phyloP scores from a whole-genome alignment of 2,888 invertebrate genomes.

The Pammene fasciana region DNA sequence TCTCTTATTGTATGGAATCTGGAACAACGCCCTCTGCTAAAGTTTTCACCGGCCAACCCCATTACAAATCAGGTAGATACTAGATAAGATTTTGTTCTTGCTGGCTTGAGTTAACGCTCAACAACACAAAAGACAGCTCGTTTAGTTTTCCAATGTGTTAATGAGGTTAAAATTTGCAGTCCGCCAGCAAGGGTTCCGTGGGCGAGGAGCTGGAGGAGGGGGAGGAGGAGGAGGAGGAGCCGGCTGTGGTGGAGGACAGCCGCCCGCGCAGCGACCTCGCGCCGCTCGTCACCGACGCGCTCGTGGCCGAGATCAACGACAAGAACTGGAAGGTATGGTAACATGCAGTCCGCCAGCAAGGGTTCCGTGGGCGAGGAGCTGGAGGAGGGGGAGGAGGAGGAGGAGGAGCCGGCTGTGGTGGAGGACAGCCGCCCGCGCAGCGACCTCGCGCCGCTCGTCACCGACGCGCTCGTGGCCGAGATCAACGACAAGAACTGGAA shows the following conservation, averaged over 20 bases:
- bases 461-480: constrained; percentile 90
- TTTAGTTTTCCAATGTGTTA: too few species aligned
- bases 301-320: constrained; percentile 91
- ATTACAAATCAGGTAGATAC: too few species aligned
- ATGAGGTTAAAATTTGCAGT: too few species aligned
- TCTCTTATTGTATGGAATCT: too few species aligned
- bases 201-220: constrained; percentile 74
- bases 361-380: constrained; percentile 78
- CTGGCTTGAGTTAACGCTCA: too few species aligned
- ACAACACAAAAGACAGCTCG: too few species aligned
- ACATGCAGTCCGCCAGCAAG: constrained; percentile 80
- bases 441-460: constrained; percentile 92
- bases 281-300: constrained; percentile 90
- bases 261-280: constrained; percentile 92
- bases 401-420: constrained; percentile 77
- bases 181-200: constrained; percentile 80
- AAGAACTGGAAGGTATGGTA: constrained; percentile 99
- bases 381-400: constrained; percentile 74
- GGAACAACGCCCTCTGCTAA: too few species aligned
- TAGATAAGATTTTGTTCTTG: too few species aligned
- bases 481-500: constrained; percentile 97
- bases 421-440: constrained; percentile 90
- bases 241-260: constrained; percentile 85
- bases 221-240: constrained; percentile 78
- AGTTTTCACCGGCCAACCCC: too few species aligned